phyloP scores from a whole-genome alignment of 2,888 invertebrate genomes.

The Endotricha flammealis region DNA sequence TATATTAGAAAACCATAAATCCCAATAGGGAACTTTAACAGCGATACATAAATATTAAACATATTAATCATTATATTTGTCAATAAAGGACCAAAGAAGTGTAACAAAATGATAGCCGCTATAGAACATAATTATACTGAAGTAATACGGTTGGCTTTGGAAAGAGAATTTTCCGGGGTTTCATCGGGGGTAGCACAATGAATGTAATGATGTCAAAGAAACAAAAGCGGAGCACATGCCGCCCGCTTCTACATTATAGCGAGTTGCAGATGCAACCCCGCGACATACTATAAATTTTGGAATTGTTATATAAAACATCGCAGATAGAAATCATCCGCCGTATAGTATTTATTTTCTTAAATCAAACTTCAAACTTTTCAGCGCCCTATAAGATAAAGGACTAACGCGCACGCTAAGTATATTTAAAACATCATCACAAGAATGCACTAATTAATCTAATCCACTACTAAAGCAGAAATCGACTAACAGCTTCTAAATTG shows the following conservation, averaged over 20 bases:
- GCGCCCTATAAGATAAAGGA: too few relatives aligned
- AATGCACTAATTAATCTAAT: too few relatives aligned
- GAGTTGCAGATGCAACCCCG: conserved; percentile 53
- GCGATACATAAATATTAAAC: conserved; percentile 20
- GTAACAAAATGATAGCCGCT: conserved; percentile 6
- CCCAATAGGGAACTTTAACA: conserved; percentile 18
- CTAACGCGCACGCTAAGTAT: too few relatives aligned
- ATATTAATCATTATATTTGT: conserved; percentile 2
- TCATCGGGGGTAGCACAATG: conserved; percentile 51
- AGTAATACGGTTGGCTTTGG: conserved; percentile 5
- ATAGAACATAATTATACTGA: conserved; percentile 8
- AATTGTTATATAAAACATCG: too few relatives aligned
- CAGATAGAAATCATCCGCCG: too few relatives aligned
- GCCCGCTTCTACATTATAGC: conserved; percentile 41
- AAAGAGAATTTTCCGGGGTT: conserved; percentile 32
- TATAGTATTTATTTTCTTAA: too few relatives aligned
- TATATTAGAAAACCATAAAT: conserved; percentile 11
- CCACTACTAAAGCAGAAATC: too few relatives aligned
- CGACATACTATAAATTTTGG: too few relatives aligned
- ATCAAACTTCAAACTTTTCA: too few relatives aligned
- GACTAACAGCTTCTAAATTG: too few relatives aligned
- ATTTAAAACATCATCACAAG: too few relatives aligned
- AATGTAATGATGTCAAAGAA: conserved; percentile 62
- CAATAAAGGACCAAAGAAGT: conserved; percentile 3
- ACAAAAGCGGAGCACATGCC: conserved; percentile 18